Base-by-base conservation (phyloP, 2,113 vertebrate genomes). In the Pelmatolapia mariae region DNA sequence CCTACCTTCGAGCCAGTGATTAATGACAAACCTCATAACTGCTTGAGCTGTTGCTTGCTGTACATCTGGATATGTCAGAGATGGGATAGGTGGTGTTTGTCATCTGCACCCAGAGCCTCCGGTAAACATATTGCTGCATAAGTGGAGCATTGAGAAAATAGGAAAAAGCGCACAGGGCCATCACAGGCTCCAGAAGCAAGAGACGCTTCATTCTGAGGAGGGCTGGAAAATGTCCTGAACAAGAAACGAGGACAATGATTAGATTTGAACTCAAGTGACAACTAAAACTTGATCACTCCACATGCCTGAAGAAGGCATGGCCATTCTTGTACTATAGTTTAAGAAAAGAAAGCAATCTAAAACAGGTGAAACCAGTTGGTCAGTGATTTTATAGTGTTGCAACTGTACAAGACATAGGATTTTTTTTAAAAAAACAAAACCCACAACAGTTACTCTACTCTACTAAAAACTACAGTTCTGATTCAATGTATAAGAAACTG, bases 51-150 rank as follows among this genome's bases (percentile, higher is more conserved):
- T 85, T 91, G 89, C 16, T 94, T 9, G 47, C 5, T 7, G 9
- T 57, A 79, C 99, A 99, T 54, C 88, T 57, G 22, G 96, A 97
- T 56, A 31, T 50, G 71, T 89, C 93, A 0, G 90, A 83, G 16
- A 79, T 79, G 1, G 94, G 76, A 83, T 97, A 97, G 3, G 94
- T 95, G 56, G 96, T 96, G 93, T 99, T 98, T 54, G 96, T 96
- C 24, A 96, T 93, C 11, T 97, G 93, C 78, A 96, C 87, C 98
- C 98, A 98, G 24, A 99, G 94, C 31, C 97, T 95, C 36, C 96
- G 93, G 93, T 99, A 99, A 45, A 99, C 95, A 56, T 97, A 98
- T 63, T 99, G 98, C 89, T 97, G 96, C 4, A 95, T 87, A 57
- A 99, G 91, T 1, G 98, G 98, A 33, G 45, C 82, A 0, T 86